Evolutionary conservation across 35 echinoderm and acorn worm genomes (phyloP), one percentile per base, ranked within the genome.

Genomic region (Stichopus chloronotus): DNA sequence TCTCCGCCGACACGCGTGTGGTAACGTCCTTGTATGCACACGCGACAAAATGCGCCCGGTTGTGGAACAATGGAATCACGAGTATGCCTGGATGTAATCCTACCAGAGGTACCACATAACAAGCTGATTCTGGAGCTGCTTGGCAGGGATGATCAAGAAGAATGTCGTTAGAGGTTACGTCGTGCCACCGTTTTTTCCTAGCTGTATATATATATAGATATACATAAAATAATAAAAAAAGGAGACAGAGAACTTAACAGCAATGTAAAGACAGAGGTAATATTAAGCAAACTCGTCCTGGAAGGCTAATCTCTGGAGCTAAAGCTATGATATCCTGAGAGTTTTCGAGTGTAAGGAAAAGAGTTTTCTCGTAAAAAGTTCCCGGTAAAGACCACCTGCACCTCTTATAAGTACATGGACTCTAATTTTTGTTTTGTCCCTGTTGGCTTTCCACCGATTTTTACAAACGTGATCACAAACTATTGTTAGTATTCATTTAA

Each of bases 41-140:
- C 57, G 82, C 82, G 55, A 20, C 82, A 22, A 58, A 83, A 53
- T 57, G 56, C 80, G 80, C 80, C 80, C 30, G 30, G 30, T 43
- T 83, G 13, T 83, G 80, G 80, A 53, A 83, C 80, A 83, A 83
- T 83, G 80, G 80, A 57, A 83, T 55, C 80, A 55, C 53, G 80
- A 55, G 43, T 17, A 19, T 13, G 53, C 16, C 13, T 57, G 7
- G 80, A 56, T 83, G 56, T 83, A 83, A 83, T 83, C 80, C 80
- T 17, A 17, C 52, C 52, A 83, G 13, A 74, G 22, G 13, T 19
- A 74, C 69, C 17, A 74, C 6, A 74, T 74, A 74, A 21, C 4
- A n/a, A 74, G 69, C 69, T 74, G 22, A 20, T 74, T 74, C 69
- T 74, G 69, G 11, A 74, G 69, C 69, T 74, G 19, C 13, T 20